Conservation (phyloP, 2,888 invertebrate genomes). For the Cordylochernes scorpioides region DNA sequence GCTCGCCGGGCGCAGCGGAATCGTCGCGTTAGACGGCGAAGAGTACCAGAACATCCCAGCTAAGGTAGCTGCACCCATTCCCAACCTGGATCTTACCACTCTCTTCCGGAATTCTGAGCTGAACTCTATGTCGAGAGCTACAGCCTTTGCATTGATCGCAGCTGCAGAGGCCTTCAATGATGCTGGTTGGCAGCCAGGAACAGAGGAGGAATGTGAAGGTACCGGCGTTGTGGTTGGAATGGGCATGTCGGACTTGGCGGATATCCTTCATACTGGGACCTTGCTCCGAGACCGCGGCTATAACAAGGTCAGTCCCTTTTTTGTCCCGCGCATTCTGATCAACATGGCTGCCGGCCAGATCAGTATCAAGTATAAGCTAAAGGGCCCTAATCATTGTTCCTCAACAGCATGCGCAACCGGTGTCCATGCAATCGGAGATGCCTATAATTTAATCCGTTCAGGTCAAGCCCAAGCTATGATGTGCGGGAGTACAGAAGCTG, state of each 20-base stretch:
- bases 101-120: slow-evolving; percentile 38
- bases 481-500: slow-evolving; percentile 74
- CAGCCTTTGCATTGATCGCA: slow-evolving; percentile 50
- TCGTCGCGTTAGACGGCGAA: slow-evolving; percentile 33
- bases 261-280: slow-evolving; percentile 50
- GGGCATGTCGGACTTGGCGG: slow-evolving; percentile 72
- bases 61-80: slow-evolving; percentile 37
- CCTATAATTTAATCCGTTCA: slow-evolving; percentile 30
- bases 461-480: slow-evolving; percentile 53
- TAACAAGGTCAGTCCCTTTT: slow-evolving; percentile 62
- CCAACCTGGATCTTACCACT: no score
- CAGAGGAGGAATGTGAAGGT: slow-evolving; percentile 29
- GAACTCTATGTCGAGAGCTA: slow-evolving; percentile 55
- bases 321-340: slow-evolving; percentile 69
- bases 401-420: slow-evolving; percentile 96
- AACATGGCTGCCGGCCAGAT: slow-evolving; percentile 91
- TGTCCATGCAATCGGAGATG: slow-evolving; percentile 65
- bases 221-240: slow-evolving; percentile 77
- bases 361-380: slow-evolving; percentile 58
- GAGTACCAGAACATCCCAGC: slow-evolving; percentile 52
- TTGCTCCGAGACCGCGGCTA: slow-evolving; percentile 45
- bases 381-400: slow-evolving; percentile 67
- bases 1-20: slow-evolving; percentile 43
- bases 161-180: slow-evolving; percentile 48
- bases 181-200: slow-evolving; percentile 25